Base-by-base conservation (phyloP, 2,797 vertebrate species). In the Spinus olivaceus region DNA sequence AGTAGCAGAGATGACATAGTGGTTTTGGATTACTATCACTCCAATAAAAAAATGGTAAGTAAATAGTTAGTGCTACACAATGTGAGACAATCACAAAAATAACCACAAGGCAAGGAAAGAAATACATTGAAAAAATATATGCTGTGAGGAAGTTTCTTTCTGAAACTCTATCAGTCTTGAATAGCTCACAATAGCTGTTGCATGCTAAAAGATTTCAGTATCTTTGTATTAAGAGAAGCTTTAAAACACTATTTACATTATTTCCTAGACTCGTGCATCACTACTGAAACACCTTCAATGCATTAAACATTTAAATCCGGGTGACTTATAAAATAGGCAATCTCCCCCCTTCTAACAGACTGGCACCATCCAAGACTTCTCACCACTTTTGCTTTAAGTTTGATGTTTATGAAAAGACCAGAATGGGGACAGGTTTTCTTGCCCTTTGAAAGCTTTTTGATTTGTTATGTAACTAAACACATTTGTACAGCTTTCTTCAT, bases 391-490 rank as follows among this genome's bases (percentile, higher is more conserved):
- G 33, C 73, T 96, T 73, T 86, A 95, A 94, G 86, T 69, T 94
- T 81, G 85, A 90, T 89, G 69, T 86, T 96, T 96, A 96, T 88
- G 89, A 95, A 83, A 95, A 95, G 61, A 97, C 79, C 66, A 90
- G 76, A 91, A 95, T 10, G 23, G 51, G 72, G 76, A 59, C 44
- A 79, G 63, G 57, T 86, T 90, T 90, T 91, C 92, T 86, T 79
- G 65, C 61, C 82, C 66, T 92, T 90, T 77, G 82, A 95, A 96
- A 84, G 92, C 72, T 92, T 94, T 95, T 86, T 97, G 88, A 97
- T 97, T 96, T 96, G 95, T 96, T 92, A 96, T 27, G 33, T 96
- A 96, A 93, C 92, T 94, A 92, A 97, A 96, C 88, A 72, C 88
- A 81, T 97, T 97, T 94, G 87, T 88, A 94, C 47, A 90, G 90